A percentile compares a stretch with the other conserved stretches of the same genome.
Evolutionary conservation across 2,888 invertebrate genomes (phyloP).

Genomic region (Heteropelma amictum): DNA sequence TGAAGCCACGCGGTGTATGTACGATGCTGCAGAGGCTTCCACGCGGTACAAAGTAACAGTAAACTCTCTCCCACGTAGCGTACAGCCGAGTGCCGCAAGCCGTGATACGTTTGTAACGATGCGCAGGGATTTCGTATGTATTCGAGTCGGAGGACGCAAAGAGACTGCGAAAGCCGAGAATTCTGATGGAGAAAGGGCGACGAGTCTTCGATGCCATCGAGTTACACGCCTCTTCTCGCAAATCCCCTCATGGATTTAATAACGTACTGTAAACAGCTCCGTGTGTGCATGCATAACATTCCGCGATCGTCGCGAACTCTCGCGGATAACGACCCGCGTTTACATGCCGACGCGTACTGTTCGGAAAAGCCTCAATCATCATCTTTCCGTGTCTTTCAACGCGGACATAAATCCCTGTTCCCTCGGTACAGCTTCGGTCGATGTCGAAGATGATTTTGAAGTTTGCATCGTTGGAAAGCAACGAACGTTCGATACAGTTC

Average conservation of each 20-base stretch:
- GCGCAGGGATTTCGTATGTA: background rate
- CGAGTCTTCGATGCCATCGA: background rate
- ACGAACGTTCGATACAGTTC: too few species aligned
- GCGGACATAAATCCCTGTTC: too few species aligned
- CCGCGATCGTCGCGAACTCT: background rate
- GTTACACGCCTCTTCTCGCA: background rate
- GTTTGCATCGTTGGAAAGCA: too few species aligned
- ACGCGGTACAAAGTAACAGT: constrained; percentile 52
- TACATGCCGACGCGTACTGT: background rate
- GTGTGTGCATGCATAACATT: background rate
- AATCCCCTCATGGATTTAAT: constrained; percentile 8
- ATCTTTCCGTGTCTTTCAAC: background rate
- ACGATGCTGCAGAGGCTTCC: constrained; percentile 2
- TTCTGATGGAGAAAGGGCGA: background rate
- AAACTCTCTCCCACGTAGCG: constrained; percentile 56
- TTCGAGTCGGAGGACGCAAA: background rate
- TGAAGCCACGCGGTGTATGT: too few species aligned
- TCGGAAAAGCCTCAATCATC: background rate
- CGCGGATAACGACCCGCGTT: background rate
- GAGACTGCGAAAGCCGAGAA: constrained; percentile 2
- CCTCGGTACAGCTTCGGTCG: too few species aligned
- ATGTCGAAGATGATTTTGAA: too few species aligned
- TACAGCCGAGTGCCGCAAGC: background rate
- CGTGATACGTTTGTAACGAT: background rate
- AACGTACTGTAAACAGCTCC: background rate